Percentiles rank a stretch among this genome's conserved stretches.
Evolutionary conservation across 2,888 invertebrate species (phyloP).

Genomic region (Junonia oenone): DNA sequence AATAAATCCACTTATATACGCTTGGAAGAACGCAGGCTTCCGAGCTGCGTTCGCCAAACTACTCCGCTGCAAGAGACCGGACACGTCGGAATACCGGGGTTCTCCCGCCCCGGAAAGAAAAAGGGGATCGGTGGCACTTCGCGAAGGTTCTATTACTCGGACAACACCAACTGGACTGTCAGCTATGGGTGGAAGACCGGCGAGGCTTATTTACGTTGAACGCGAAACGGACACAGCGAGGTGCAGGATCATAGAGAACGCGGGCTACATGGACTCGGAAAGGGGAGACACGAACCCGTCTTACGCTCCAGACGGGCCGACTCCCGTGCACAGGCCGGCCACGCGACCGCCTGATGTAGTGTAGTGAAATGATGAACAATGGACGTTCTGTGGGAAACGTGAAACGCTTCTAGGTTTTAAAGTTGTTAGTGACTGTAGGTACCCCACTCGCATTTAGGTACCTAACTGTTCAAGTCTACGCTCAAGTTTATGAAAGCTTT

Average conservation of each 20-base stretch:
- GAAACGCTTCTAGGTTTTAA: constrained; percentile 75
- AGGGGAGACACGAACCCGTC: constrained; percentile 67
- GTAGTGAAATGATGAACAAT: constrained; percentile 50
- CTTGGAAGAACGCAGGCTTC: constrained; percentile 91
- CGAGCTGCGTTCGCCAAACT: constrained; percentile 85
- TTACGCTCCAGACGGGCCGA: constrained; percentile 67
- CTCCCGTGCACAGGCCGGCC: constrained; percentile 60
- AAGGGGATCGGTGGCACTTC: constrained; percentile 68
- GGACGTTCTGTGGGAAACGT: constrained; percentile 72
- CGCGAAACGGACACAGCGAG: constrained; percentile 53
- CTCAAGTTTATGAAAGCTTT: constrained; percentile 76
- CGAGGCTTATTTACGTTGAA: constrained; percentile 61
- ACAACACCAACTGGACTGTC: constrained; percentile 54
- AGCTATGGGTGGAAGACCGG: constrained; percentile 61
- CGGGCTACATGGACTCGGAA: constrained; percentile 66
- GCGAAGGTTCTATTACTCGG: constrained; percentile 64
- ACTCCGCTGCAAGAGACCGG: constrained; percentile 82
- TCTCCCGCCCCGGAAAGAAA: constrained; percentile 79
- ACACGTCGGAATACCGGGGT: constrained; percentile 75
- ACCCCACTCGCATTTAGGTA: constrained; percentile 65
- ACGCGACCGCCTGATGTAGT: constrained; percentile 47
- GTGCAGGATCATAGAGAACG: constrained; percentile 74
- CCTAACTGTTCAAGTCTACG: constrained; percentile 71
- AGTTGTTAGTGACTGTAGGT: constrained; percentile 68
- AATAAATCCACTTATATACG: constrained; percentile 90